Evolutionary conservation across 2,113 vertebrate genomes (phyloP).

Genomic region (Thamnophis sirtalis): DNA sequence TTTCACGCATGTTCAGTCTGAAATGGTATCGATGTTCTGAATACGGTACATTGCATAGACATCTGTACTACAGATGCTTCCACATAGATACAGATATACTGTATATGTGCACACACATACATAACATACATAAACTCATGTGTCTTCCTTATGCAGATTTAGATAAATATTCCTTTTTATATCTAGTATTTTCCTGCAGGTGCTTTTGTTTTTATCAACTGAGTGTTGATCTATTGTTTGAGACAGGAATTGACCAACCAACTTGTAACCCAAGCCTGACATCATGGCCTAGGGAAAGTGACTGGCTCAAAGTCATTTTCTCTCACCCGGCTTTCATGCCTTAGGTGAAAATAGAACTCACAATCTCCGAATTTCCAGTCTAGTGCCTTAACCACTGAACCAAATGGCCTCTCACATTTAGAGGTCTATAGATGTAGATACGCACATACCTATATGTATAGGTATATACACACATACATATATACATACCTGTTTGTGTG

Average conservation of each 20-base stretch:
- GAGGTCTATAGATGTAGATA: background rate
- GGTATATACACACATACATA: too few species aligned
- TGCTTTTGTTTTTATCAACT: background rate
- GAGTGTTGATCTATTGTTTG: background rate
- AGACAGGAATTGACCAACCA: background rate
- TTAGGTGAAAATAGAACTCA: background rate
- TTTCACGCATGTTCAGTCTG: background rate
- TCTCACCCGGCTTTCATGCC: background rate
- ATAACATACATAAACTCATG: background rate
- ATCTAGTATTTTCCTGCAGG: background rate
- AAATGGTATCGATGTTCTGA: background rate
- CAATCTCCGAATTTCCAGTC: background rate
- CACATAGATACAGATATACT: background rate
- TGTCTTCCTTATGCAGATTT: background rate
- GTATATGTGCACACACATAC: background rate
- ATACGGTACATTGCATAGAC: background rate
- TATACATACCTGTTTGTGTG: too few species aligned
- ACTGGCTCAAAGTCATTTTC: background rate
- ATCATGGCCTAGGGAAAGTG: background rate
- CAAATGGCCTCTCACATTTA: background rate
- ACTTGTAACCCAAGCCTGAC: background rate
- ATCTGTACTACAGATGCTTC: background rate
- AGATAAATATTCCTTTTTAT: background rate
- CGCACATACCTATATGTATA: too few species aligned
- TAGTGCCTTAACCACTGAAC: background rate